Conservation (phyloP, 2,797 vertebrate species). For the Orestias chungarensis region DNA sequence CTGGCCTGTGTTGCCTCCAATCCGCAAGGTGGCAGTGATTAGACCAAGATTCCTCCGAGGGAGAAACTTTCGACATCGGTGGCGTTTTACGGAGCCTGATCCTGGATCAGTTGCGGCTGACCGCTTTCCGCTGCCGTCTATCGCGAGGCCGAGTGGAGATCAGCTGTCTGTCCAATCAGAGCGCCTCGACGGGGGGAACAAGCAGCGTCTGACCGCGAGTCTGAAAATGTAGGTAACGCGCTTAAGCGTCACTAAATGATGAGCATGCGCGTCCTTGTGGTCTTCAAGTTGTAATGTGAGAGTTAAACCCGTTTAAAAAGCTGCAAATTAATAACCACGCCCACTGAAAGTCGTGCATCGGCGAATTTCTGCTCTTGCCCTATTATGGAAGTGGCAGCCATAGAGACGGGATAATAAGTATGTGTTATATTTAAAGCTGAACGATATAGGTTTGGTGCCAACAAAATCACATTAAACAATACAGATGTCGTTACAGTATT, state of each 20-base stretch:
- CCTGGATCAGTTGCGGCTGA: not conserved
- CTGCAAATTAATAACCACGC: fast-evolving
- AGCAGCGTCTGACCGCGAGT: slow-evolving; percentile 6
- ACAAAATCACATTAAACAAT: not conserved
- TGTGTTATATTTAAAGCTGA: not conserved
- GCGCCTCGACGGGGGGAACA: not conserved
- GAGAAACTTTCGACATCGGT: not conserved
- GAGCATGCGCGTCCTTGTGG: not conserved
- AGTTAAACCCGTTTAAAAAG: not conserved
- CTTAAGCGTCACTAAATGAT: not conserved
- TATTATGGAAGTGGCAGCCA: slow-evolving; percentile 32
- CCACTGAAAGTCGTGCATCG: slow-evolving; percentile 6
- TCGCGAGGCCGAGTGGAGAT: not conserved
- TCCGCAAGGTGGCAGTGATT: slow-evolving; percentile 19
- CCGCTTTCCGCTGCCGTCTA: fast-evolving
- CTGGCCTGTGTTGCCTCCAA: too few species aligned
- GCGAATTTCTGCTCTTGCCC: slow-evolving; percentile 7
- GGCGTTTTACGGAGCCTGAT: slow-evolving; percentile 2
- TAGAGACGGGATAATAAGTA: not conserved
- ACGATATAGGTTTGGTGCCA: not conserved
- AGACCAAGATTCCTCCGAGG: not conserved
- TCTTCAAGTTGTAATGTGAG: too few species aligned
- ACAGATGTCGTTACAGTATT: not conserved
- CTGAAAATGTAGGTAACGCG: slow-evolving; percentile 61
- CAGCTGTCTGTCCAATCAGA: slow-evolving; percentile 11